Evolutionary conservation across 1,140 invertebrate genomes (phyloP).

Genomic region (Euura saliciscinereae): DNA sequence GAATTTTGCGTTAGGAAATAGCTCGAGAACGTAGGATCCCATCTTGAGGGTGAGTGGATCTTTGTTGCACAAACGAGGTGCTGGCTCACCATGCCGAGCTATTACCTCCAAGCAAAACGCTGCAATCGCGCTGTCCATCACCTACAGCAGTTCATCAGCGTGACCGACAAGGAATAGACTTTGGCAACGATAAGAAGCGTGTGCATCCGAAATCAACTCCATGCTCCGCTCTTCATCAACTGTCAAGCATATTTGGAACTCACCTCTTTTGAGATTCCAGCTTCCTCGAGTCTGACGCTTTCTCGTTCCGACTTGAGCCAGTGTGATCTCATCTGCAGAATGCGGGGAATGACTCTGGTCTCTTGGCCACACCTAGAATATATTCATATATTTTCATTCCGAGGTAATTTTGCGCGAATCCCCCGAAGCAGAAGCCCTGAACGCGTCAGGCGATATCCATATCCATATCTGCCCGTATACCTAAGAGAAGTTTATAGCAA

Average conservation of each 20-base stretch:
- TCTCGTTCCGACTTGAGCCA: conserved; percentile 94
- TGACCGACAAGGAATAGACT: not conserved
- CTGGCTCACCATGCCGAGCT: conserved; percentile 92
- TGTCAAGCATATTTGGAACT: conserved; percentile 16
- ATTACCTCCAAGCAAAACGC: conserved; percentile 97
- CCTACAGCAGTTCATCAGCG: conserved; percentile 51
- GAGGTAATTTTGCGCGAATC: no score
- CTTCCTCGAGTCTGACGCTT: conserved; percentile 85
- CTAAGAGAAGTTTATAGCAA: no score
- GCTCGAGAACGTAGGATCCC: conserved; percentile 81
- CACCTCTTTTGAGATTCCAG: conserved; percentile 89
- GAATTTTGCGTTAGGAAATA: conserved; percentile 91
- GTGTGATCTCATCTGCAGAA: conserved; percentile 89
- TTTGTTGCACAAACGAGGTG: conserved; percentile 95
- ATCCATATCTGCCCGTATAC: no score
- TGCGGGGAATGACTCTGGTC: conserved; percentile 93
- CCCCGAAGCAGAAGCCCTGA: no score
- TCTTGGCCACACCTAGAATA: conserved; percentile 91
- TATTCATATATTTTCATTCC: not conserved
- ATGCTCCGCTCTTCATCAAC: no score
- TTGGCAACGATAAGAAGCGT: no score
- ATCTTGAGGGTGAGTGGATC: conserved; percentile 97
- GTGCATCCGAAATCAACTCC: no score
- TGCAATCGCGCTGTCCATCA: conserved; percentile 93
- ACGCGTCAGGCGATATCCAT: no score